Conservation (phyloP, 92 coral and sea anemone genomes). For the Porites divaricata region DNA sequence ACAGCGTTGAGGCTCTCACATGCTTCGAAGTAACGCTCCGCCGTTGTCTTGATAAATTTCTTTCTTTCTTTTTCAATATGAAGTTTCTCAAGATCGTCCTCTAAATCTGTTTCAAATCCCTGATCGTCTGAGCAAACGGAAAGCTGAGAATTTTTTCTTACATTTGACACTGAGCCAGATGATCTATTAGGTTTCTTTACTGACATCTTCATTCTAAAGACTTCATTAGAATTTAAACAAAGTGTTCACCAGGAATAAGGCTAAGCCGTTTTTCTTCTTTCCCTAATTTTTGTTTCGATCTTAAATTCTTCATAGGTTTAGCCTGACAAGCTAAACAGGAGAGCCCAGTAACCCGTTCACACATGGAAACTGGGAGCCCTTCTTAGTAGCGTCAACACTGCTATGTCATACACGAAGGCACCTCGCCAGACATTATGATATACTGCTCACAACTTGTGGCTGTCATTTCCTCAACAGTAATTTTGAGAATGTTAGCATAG, state of each 20-base stretch:
- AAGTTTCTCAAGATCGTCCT: conserved; percentile 33
- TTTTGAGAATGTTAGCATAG: neutral
- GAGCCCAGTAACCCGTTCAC: no score
- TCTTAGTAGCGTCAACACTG: no score
- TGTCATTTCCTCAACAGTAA: neutral
- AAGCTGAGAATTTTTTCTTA: neutral
- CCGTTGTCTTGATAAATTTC: conserved; percentile 32
- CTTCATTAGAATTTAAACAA: neutral
- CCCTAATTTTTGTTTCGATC: neutral
- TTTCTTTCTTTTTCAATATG: neutral
- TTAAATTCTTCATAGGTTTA: no score
- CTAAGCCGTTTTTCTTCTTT: neutral
- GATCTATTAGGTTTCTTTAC: neutral
- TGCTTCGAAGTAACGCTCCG: conserved; percentile 54
- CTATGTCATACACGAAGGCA: no score
- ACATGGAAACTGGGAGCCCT: no score
- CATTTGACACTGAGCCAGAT: neutral
- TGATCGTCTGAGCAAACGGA: conserved; percentile 31
- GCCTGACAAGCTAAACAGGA: no score
- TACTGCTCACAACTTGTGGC: neutral
- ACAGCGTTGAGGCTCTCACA: conserved; percentile 35
- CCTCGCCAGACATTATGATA: no score
- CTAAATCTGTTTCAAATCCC: conserved; percentile 74
- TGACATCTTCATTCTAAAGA: conserved; percentile 2
- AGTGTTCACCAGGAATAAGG: neutral